Evolutionary conservation across 2,113 vertebrate genomes (phyloP).

Genomic region (Thamnaconus septentrionalis): DNA sequence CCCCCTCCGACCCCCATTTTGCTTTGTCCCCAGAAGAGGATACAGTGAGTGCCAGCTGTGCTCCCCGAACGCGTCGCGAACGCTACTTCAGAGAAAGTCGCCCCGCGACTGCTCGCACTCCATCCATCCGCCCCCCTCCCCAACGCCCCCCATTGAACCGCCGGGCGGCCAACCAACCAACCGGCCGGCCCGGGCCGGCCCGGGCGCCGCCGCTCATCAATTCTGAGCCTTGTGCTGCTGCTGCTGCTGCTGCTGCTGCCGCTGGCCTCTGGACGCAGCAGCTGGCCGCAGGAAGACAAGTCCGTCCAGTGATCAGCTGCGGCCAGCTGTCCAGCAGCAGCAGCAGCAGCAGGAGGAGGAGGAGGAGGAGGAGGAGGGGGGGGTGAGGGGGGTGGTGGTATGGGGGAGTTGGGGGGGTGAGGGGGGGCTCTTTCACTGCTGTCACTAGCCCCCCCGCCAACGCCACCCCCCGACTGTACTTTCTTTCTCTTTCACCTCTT

Average conservation of each 20-base stretch:
- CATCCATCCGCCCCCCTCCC: constrained; percentile 48
- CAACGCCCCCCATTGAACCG: constrained; percentile 69
- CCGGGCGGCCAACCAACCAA: constrained; percentile 36
- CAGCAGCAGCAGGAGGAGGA: constrained; percentile 29
- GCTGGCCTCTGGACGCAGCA: constrained; percentile 80
- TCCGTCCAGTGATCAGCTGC: constrained; percentile 81
- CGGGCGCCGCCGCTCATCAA: constrained; percentile 78
- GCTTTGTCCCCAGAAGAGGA: constrained; percentile 42
- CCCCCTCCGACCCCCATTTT: constrained; percentile 23
- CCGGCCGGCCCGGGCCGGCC: no score
- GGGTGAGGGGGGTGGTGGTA: no score
- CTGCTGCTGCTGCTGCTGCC: constrained; percentile 81
- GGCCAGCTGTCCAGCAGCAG: constrained; percentile 84
- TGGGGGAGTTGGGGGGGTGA: constrained; percentile 4
- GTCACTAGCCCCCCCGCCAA: constrained; percentile 57
- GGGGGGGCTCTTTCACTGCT: constrained; percentile 56
- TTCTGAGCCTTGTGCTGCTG: constrained; percentile 88
- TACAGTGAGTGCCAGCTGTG: constrained; percentile 74
- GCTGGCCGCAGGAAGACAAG: constrained; percentile 85
- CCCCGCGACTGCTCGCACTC: constrained; percentile 53
- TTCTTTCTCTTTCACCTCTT: constrained; percentile 79
- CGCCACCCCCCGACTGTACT: constrained; percentile 71
- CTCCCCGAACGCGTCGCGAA: constrained; percentile 44
- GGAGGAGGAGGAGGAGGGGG: no score
- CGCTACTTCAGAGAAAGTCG: constrained; percentile 60